Percentiles rank a stretch among this genome's conserved stretches.
Conservation (phyloP, 2,888 invertebrate genomes). For the Lepidocyrtoides sp. region DNA sequence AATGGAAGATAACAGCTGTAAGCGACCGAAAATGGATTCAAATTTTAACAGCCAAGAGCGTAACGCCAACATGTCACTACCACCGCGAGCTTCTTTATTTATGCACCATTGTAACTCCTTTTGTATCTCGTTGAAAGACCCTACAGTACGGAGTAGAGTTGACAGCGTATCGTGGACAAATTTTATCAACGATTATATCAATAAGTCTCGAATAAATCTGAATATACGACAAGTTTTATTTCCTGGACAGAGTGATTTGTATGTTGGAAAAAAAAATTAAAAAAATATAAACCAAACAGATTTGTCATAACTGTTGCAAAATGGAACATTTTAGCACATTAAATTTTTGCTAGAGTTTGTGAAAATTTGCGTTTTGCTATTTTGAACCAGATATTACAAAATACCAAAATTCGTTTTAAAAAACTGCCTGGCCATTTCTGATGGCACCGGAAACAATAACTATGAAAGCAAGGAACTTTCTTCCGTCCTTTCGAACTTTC, state of each 20-base stretch:
- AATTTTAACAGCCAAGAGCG: neutral
- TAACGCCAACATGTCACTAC: neutral
- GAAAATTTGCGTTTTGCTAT: too few species aligned
- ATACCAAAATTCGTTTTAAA: too few species aligned
- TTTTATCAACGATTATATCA: slow-evolving; percentile 89
- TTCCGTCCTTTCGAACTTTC: too few species aligned
- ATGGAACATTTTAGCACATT: too few species aligned
- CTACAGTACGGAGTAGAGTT: neutral
- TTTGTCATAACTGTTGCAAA: too few species aligned
- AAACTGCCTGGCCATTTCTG: too few species aligned
- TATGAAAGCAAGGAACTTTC: too few species aligned
- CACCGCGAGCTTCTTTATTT: slow-evolving; percentile 52
- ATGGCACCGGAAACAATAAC: too few species aligned
- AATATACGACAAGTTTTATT: slow-evolving; percentile 96
- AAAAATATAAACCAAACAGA: too few species aligned
- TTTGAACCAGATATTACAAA: too few species aligned
- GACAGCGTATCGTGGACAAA: slow-evolving; percentile 87
- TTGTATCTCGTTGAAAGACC: neutral
- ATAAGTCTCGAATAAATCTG: slow-evolving; percentile 94
- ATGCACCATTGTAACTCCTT: slow-evolving; percentile 75
- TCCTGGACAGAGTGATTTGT: slow-evolving; percentile 87
- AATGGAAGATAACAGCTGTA: neutral
- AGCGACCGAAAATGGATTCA: slow-evolving; percentile 46
- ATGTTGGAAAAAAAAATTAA: neutral
- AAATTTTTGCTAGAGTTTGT: too few species aligned